Base-by-base conservation (phyloP, 1,140 invertebrate genomes). In the Helicorthomorpha holstii region DNA sequence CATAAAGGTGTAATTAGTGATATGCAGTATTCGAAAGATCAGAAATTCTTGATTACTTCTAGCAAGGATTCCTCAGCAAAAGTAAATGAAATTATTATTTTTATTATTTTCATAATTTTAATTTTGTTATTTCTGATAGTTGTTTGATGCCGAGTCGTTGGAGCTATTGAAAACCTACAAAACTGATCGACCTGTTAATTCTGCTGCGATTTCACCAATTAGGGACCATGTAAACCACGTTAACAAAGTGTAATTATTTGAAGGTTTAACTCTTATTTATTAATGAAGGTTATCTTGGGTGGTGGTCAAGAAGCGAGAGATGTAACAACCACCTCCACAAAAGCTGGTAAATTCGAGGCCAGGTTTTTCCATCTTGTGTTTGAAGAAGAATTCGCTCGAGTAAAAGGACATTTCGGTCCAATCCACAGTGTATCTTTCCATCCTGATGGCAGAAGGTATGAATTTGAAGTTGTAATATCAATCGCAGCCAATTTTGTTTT, bases 401-500 rank as follows among this genome's bases (percentile, higher is more conserved):
- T 99, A 0, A 98, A 98, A 68, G 95, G 94, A 48, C 96, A 99
- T 73, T 99, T 99, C 65, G 96, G 96, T 60, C 96, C 96, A 1
- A 98, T 99, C 60, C 99, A 99, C 75, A 92, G 88, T 67, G 76
- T 98, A 50, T 86, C 87, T 44, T 98, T 98, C 71, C 92, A 98
- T 75, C 96, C 96, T 12, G 90, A 95, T 75, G 96, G 96, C 38
- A 90, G 85, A 63, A 90, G 64, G 67, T 70, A 57, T 16, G 16
- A 7, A 34, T 34, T 7, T 54, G 10, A 46, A 7, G 7, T 21
- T 19, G 34, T 29, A 21, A 16, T 16, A 34, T 1, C 7, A 7
- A 2, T 46, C 23, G n/a, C n/a, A n/a, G n/a, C 24, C 21, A 48
- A 45, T 29, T 50, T 16, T 46, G 14, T 34, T 34, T 16, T 7